These are phyloP conservation scores for Tetrapedia diversipes DNA, from an alignment of 2,888 invertebrate genomes.

Conservation along the genomic window DNA sequence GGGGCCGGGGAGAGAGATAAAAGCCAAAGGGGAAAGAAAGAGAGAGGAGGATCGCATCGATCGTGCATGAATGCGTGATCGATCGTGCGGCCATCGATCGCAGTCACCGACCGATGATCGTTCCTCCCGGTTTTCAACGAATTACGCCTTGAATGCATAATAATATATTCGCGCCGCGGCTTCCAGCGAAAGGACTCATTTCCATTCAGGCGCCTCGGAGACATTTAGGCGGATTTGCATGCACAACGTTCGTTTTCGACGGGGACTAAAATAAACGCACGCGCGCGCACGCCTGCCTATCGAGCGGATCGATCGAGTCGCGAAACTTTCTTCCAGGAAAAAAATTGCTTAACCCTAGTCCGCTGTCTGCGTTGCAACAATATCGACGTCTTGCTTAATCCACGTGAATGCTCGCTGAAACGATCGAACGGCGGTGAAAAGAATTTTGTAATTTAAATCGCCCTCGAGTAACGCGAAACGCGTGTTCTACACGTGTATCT, in stretches of 20 bases:
- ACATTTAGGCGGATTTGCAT: slow-evolving; percentile 79
- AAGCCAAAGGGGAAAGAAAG: no score
- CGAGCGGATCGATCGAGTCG: slow-evolving; percentile 22
- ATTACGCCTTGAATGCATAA: slow-evolving; percentile 76
- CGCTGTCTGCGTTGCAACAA: neutral
- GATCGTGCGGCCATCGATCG: slow-evolving; percentile 70
- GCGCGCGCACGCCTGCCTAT: slow-evolving; percentile 10
- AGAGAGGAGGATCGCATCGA: slow-evolving; percentile 50
- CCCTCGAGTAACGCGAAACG: no score
- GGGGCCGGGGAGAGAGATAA: no score
- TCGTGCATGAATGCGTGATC: slow-evolving; percentile 74
- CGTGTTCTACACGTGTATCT: no score
- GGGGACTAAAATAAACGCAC: slow-evolving; percentile 70
- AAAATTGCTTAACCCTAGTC: slow-evolving; percentile 2
- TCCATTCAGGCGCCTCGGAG: slow-evolving; percentile 71
- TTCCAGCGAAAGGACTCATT: slow-evolving; percentile 69
- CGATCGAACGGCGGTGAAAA: neutral
- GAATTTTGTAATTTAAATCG: no score
- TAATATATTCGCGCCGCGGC: slow-evolving; percentile 65
- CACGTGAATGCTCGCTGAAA: no score
- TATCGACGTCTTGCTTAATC: neutral
- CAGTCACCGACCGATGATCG: slow-evolving; percentile 66
- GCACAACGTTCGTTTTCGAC: slow-evolving; percentile 70
- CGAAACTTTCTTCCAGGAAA: slow-evolving; percentile 34
- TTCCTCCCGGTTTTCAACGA: slow-evolving; percentile 69